A percentile compares a stretch with the other conserved stretches of the same genome.
Evolutionary conservation across 2,113 vertebrate species (phyloP).

Genomic region (Prunella fulvescens): DNA sequence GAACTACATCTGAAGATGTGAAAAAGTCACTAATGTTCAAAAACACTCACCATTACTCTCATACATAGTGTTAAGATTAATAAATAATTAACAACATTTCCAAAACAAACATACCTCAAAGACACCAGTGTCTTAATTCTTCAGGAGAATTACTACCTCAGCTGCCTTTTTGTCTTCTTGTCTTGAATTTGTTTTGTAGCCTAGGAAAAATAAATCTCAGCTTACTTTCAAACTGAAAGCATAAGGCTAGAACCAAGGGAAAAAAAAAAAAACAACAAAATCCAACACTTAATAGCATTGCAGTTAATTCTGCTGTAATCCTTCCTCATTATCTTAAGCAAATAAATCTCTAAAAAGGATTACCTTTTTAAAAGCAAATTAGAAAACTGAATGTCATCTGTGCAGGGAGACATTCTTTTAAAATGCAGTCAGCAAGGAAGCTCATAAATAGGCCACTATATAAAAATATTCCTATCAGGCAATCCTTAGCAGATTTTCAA

Average conservation of each 20-base stretch:
- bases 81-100: constrained; percentile 19
- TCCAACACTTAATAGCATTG: constrained; percentile 52
- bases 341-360: constrained; percentile 75
- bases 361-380: constrained; percentile 71
- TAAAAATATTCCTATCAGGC: constrained; percentile 15
- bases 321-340: constrained; percentile 74
- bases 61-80: not conserved
- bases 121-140: not conserved
- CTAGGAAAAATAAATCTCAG: constrained; percentile 46
- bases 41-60: not conserved
- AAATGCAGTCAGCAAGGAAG: constrained; percentile 7
- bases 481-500: constrained; percentile 18
- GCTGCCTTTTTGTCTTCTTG: not conserved
- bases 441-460: constrained; percentile 11
- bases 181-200: constrained; percentile 26
- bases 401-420: not conserved
- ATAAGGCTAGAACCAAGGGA: not conserved
- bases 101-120: constrained; percentile 44
- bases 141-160: not conserved
- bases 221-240: constrained; percentile 25
- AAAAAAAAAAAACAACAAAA: not conserved
- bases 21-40: not conserved
- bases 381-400: constrained; percentile 51
- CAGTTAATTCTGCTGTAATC: constrained; percentile 77
- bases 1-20: not conserved